Evolutionary conservation across 2,113 vertebrate species (phyloP), one percentile per base, ranked within the genome.

Genomic region (Oryzias melastigma): DNA sequence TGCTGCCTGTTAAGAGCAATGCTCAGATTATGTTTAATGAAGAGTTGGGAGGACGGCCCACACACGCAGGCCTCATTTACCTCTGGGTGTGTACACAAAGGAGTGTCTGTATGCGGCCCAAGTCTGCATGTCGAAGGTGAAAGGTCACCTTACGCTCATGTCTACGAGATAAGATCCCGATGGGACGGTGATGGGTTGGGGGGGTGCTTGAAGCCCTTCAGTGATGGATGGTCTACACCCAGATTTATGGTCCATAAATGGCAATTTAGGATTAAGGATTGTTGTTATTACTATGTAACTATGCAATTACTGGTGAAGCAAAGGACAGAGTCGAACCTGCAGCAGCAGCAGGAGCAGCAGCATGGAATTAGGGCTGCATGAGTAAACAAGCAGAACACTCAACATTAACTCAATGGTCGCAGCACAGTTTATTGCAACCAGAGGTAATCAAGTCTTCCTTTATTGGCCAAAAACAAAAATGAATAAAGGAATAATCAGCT

Each of bases 61-160:
- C 85, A 84, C 82, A 81, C 10, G 35, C 77, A 83, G 50, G 65
- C 73, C 65, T 77, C 52, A 64, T 78, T 83, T 76, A 81, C 73
- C 74, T 52, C 52, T 19, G 56, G 68, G 63, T 65, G 51, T 67
- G 58, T 72, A 73, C 75, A 85, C 80, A 80, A 65, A 71, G 59
- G 54, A 66, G 27, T 78, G 75, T 67, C 59, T 70, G 68, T 73
- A 62, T 50, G 48, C 59, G 47, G 64, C 73, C 73, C 71, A 59
- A 68, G 62, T 69, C 49, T 62, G 68, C 20, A 60, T 51, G 59
- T 68, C 45, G 25, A 71, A 56, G 76, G 84, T 85, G 72, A 86
- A 57, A 83, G 65, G 81, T 40, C 71, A 70, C 53, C 41, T 56
- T 18, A 19, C 24, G 22, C 35, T 13, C 51, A 59, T 7, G 29